A percentile compares a stretch with the other conserved stretches of the same genome.
phyloP scores from a whole-genome alignment of 2,797 vertebrate species.

The Holocentrus rufus region DNA sequence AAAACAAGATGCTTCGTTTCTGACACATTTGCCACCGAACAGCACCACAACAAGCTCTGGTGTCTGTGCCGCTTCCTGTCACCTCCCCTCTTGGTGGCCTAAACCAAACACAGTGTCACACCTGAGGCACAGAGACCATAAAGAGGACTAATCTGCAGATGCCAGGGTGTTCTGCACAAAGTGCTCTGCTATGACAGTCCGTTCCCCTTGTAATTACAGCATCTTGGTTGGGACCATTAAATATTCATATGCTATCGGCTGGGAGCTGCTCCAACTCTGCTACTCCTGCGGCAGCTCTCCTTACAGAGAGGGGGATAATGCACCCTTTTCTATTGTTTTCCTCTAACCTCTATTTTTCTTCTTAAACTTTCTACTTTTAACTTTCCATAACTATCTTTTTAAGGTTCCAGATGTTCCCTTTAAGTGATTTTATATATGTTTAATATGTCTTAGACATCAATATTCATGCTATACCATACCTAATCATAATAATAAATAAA shows the following conservation, averaged over 20 bases:
- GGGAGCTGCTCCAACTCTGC: constrained; percentile 62
- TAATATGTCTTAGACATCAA: background rate
- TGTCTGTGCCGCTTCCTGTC: constrained; percentile 50
- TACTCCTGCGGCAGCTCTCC: constrained; percentile 51
- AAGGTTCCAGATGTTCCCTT: background rate
- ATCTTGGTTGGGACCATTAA: constrained; percentile 76
- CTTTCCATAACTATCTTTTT: constrained; percentile 4
- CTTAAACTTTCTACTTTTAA: constrained; percentile 32
- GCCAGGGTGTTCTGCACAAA: constrained; percentile 67
- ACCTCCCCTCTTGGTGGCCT: constrained; percentile 50
- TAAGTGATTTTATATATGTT: background rate
- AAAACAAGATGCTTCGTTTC: constrained; percentile 23
- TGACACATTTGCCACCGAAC: constrained; percentile 37
- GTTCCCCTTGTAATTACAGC: constrained; percentile 78
- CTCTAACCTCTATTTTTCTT: constrained; percentile 24
- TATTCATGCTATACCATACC: background rate
- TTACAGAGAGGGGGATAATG: constrained; percentile 43
- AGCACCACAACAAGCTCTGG: constrained; percentile 33
- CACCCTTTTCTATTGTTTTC: constrained; percentile 39
- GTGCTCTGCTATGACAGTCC: constrained; percentile 70
- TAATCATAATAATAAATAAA: no score
- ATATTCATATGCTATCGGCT: constrained; percentile 75
- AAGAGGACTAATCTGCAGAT: constrained; percentile 69
- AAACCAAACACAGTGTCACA: constrained; percentile 65
- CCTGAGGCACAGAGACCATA: constrained; percentile 68